phyloP scores from a whole-genome alignment of 2,888 invertebrate species.

The Barypeithes pellucidus region DNA sequence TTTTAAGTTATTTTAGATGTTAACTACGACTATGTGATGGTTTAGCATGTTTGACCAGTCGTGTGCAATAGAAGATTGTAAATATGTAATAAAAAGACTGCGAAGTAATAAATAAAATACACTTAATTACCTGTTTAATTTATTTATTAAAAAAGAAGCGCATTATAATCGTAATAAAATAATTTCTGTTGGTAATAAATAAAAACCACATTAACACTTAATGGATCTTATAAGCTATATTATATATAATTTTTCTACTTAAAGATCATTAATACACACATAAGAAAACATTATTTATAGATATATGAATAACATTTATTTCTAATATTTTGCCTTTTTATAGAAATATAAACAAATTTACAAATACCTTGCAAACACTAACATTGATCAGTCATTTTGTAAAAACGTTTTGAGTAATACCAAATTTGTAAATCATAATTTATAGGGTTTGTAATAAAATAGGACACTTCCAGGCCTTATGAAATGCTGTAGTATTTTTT shows the following conservation, averaged over 20 bases:
- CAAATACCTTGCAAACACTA: conserved; percentile 64
- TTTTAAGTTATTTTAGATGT: too few relatives aligned
- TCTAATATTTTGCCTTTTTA: conserved; percentile 43
- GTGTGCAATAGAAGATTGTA: conserved; percentile 39
- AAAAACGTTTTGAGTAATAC: conserved; percentile 19
- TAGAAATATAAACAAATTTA: conserved; percentile 65
- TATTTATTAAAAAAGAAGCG: conserved; percentile 42
- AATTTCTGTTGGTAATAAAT: conserved; percentile 40
- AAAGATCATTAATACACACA: conserved; percentile 27
- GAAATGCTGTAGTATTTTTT: too few relatives aligned
- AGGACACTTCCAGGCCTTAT: too few relatives aligned
- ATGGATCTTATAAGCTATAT: not conserved
- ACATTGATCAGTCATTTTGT: conserved; percentile 65
- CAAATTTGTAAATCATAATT: too few relatives aligned
- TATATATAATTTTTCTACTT: conserved; percentile 20
- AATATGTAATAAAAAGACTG: conserved; percentile 24
- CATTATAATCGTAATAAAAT: conserved; percentile 38
- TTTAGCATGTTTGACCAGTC: conserved; percentile 28
- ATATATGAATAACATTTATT: conserved; percentile 26
- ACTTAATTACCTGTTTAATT: conserved; percentile 18
- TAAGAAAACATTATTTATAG: conserved; percentile 35
- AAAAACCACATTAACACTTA: conserved; percentile 32
- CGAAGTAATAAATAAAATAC: conserved; percentile 24
- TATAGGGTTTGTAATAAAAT: too few relatives aligned
- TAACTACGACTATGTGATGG: conserved; percentile 3